phyloP scores from a whole-genome alignment of 2,888 invertebrate species.

The Phortica magna region DNA sequence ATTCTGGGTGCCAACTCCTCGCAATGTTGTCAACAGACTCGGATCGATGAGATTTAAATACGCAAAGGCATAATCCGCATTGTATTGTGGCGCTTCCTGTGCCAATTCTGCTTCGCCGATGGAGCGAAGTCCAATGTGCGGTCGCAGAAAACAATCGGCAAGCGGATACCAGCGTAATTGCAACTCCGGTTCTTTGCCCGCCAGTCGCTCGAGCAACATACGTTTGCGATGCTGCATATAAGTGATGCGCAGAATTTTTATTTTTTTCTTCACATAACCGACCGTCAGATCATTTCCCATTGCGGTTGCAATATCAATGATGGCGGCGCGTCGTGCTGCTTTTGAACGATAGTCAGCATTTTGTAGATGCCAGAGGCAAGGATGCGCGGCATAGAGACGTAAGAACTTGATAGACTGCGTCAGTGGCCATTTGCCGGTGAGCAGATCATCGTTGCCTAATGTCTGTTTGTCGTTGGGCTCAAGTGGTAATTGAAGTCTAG shows the following conservation, averaged over 20 bases:
- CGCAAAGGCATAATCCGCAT: slow-evolving; percentile 60
- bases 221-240: slow-evolving; percentile 66
- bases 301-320: slow-evolving; percentile 62
- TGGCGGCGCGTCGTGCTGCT: slow-evolving; percentile 59
- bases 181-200: slow-evolving; percentile 56
- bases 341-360: slow-evolving; percentile 57
- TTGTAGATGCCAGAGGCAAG: slow-evolving; percentile 62
- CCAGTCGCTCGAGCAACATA: slow-evolving; percentile 54
- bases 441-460: slow-evolving; percentile 50
- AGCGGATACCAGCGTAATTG: slow-evolving; percentile 62
- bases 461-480: not conserved
- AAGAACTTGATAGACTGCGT: slow-evolving; percentile 63
- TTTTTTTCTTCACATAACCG: slow-evolving; percentile 61
- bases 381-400: slow-evolving; percentile 61
- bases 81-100: slow-evolving; percentile 60
- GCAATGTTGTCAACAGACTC: slow-evolving; percentile 57
- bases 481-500: not conserved
- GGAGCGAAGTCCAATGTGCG: slow-evolving; percentile 60
- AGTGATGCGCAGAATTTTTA: slow-evolving; percentile 66
- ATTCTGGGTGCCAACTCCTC: slow-evolving; percentile 60
- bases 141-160: slow-evolving; percentile 62
- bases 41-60: slow-evolving; percentile 65
- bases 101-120: slow-evolving; percentile 53
- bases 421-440: slow-evolving; percentile 64
- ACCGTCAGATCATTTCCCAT: slow-evolving; percentile 60